These are phyloP conservation scores for Malaclemys terrapin DNA, from an alignment of 2,113 vertebrate species.

Conservation along the genomic window DNA sequence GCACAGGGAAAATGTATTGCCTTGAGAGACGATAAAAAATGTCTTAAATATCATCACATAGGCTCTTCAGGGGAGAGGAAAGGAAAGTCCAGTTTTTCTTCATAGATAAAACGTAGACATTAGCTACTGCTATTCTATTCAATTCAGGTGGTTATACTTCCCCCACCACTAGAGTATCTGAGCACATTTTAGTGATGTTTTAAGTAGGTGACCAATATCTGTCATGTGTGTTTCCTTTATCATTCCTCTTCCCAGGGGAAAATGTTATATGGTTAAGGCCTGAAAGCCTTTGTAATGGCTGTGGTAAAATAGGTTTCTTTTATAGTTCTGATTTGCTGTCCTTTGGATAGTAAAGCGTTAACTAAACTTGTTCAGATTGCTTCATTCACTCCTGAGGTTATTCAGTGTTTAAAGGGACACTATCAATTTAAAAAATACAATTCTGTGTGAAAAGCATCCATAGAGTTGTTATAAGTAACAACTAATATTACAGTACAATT, in stretches of 20 bases:
- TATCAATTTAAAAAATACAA: neutral
- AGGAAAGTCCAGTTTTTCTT: neutral
- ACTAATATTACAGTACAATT: neutral
- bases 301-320: slow-evolving; percentile 3
- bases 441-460: neutral
- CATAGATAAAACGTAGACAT: neutral
- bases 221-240: neutral
- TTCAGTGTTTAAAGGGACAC: fast-evolving
- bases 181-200: neutral
- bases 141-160: neutral
- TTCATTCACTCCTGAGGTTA: neutral
- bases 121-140: neutral
- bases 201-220: neutral
- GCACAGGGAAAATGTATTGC: neutral
- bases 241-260: neutral
- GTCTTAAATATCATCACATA: neutral
- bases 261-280: neutral
- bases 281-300: slow-evolving; percentile 8
- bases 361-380: neutral
- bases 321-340: neutral
- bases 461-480: neutral
- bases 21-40: neutral
- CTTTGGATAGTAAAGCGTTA: neutral
- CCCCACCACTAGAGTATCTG: neutral
- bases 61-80: fast-evolving